Percentiles rank a stretch among this genome's conserved stretches.
phyloP scores from a whole-genome alignment of 2,888 invertebrate species.

The Macaria notata region DNA sequence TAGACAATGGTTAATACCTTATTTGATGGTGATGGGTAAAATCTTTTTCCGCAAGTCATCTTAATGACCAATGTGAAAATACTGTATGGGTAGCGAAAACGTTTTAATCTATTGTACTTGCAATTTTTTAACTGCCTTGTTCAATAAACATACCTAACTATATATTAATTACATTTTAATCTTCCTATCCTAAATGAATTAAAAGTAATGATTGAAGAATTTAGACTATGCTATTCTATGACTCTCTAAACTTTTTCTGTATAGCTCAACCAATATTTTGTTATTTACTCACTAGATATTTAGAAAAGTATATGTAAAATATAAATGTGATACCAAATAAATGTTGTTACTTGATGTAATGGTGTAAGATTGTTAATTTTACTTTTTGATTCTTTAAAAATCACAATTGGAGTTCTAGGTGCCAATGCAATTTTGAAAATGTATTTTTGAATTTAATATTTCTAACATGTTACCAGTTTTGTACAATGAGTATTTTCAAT shows the following conservation, averaged over 20 bases:
- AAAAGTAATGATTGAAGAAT: too few relatives aligned
- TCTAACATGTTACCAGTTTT: slow-evolving; percentile 40
- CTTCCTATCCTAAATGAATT: too few relatives aligned
- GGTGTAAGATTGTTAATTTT: slow-evolving; percentile 27
- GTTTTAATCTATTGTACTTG: too few relatives aligned
- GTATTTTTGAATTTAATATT: slow-evolving; percentile 37
- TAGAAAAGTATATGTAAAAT: slow-evolving; percentile 41
- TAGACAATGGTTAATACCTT: too few relatives aligned
- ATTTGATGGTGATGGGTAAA: too few relatives aligned
- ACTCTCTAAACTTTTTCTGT: background rate
- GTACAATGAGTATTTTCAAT: slow-evolving; percentile 33
- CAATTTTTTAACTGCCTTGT: too few relatives aligned
- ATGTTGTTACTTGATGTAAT: slow-evolving; percentile 27
- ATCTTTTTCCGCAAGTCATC: too few relatives aligned
- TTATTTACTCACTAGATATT: slow-evolving; percentile 31
- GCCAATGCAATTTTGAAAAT: slow-evolving; percentile 44
- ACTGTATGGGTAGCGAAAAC: too few relatives aligned
- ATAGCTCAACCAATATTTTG: slow-evolving; percentile 6
- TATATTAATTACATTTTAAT: too few relatives aligned
- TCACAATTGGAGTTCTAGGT: slow-evolving; percentile 48
- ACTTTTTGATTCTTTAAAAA: slow-evolving; percentile 35
- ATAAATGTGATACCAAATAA: slow-evolving; percentile 64
- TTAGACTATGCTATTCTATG: too few relatives aligned
- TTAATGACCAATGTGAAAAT: too few relatives aligned
- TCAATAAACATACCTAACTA: too few relatives aligned